A percentile compares a stretch with the other conserved stretches of the same genome.
phyloP scores from a whole-genome alignment of 2,113 vertebrate species.

The Cygnus atratus region DNA sequence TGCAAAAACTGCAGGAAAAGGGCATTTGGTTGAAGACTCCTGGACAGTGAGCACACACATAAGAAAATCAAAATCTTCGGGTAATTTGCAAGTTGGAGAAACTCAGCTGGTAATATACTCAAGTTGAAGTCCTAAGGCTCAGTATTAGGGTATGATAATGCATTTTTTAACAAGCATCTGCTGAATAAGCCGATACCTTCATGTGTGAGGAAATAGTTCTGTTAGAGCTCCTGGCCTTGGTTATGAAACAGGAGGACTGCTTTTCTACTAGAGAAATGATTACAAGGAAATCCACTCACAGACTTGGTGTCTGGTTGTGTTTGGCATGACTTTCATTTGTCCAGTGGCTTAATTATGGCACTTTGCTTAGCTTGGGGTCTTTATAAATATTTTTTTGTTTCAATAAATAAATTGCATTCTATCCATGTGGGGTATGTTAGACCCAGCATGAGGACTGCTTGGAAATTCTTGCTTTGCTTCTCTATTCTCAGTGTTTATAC shows the following conservation, averaged over 20 bases:
- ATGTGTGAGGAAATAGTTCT: not conserved
- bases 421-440: rapidly evolving
- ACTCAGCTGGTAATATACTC: not conserved
- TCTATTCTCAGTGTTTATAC: not conserved
- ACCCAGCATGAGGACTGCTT: not conserved
- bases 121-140: not conserved
- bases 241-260: not conserved
- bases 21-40: not conserved
- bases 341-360: rapidly evolving
- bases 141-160: not conserved
- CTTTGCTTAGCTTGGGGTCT: not conserved
- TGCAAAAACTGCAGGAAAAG: not conserved
- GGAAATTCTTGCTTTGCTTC: not conserved
- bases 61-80: not conserved
- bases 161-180: not conserved
- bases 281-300: not conserved
- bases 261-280: not conserved
- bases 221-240: not conserved
- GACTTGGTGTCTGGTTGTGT: not conserved
- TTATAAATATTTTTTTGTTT: not conserved
- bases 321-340: not conserved
- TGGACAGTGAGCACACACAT: not conserved
- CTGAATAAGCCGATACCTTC: not conserved
- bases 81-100: not conserved
- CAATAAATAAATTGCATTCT: not conserved